phyloP scores from a whole-genome alignment of 2,113 vertebrate genomes.

The Ranitomeya variabilis region DNA sequence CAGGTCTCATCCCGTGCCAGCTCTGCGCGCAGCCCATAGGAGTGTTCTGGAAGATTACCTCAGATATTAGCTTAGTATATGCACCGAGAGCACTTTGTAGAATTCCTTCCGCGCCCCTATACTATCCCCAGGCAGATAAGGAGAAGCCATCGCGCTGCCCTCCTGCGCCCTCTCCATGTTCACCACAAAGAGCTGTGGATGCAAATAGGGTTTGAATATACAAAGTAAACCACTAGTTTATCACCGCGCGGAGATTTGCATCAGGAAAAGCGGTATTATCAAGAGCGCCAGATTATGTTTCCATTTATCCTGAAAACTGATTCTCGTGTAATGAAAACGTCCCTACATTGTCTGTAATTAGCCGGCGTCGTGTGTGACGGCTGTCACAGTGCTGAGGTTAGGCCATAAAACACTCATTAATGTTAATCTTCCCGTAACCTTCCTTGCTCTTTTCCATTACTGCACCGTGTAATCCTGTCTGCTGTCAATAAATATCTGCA shows the following conservation, averaged over 20 bases:
- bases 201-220: conserved; percentile 57
- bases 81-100: background rate
- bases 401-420: background rate
- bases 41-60: background rate
- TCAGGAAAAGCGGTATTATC: conserved; percentile 32
- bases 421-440: background rate
- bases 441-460: background rate
- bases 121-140: conserved; percentile 28
- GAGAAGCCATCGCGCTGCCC: conserved; percentile 18
- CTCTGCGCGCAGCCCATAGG: background rate
- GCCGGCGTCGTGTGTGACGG: background rate
- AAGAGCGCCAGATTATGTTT: conserved; percentile 48
- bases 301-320: conserved; percentile 45
- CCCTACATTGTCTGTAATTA: conserved; percentile 38
- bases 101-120: background rate
- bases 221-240: conserved; percentile 47
- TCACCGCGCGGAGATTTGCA: conserved; percentile 52
- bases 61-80: too few relatives aligned
- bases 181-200: conserved; percentile 52
- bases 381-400: background rate
- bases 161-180: conserved; percentile 35
- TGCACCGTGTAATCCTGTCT: background rate
- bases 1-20: conserved; percentile 5
- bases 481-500: background rate
- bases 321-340: conserved; percentile 49